Base-by-base conservation (phyloP, 2,113 vertebrate genomes). In the Prinia subflava region DNA sequence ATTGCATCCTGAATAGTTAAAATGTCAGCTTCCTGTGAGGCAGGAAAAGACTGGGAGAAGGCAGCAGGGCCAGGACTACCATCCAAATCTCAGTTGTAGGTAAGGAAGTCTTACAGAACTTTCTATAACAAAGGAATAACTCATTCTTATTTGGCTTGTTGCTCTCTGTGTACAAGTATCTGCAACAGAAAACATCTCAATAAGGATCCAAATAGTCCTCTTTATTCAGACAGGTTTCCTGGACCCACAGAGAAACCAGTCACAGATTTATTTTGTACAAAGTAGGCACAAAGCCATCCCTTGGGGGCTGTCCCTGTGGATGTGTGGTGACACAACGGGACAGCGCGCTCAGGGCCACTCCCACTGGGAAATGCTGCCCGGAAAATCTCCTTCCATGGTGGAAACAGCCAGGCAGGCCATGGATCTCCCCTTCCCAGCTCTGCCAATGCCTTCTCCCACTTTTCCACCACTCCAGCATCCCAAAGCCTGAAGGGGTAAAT, bases 291-390 rank as follows among this genome's bases (percentile, higher is more conserved):
- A 33, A 57, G 60, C 23, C 42, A 42, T 4, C 4, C 3, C 6
- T 2, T 0, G 7, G 67, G 10, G 50, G 28, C 37, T 41, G 9
- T 53, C 12, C 22, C 19, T 28, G 9, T 9, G 33, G 52, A 7
- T 15, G 3, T 1, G 5, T 1, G 15, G 6, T 6, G 25, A 35
- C 0, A 0, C 2, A 35, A 4, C 0, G 0, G 59, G 6, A 55
- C 39, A 17, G 13, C 0, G 3, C 1, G 2, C 19, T 53, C 53
- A 39, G 12, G 27, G 23, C 15, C 76, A 31, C 11, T 3, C 69
- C 10, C 8, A 17, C 52, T 27, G 50, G 7, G 30, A 59, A 35
- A 31, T 37, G 10, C 25, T 76, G 39, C 64, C 56, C 52, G 50
- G 9, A 31, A n/a, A 42, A 69, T 9, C 23, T 56, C 53, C 28